These are phyloP conservation scores for Lasioglossum calceatum DNA, from an alignment of 2,888 invertebrate genomes.

Conservation along the genomic window DNA sequence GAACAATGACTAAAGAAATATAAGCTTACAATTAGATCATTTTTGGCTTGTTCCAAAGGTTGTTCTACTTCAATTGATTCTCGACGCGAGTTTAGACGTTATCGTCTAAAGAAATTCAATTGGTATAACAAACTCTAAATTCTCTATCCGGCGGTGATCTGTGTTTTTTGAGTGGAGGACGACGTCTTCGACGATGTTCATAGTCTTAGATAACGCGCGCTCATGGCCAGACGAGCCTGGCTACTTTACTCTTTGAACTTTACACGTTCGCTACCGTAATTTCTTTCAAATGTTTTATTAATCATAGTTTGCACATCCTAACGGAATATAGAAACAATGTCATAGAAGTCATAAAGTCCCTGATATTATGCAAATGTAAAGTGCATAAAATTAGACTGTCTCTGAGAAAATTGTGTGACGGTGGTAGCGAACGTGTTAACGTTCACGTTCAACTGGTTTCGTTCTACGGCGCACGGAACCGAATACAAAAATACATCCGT, in stretches of 20 bases:
- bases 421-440: background rate
- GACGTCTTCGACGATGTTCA: slow-evolving; percentile 20
- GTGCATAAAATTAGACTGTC: background rate
- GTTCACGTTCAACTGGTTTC: background rate
- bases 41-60: background rate
- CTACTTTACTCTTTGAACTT: background rate
- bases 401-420: background rate
- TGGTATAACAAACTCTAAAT: background rate
- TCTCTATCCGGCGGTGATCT: background rate
- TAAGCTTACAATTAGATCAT: background rate
- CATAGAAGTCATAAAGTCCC: no score
- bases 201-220: slow-evolving; percentile 19
- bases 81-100: background rate
- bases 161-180: background rate
- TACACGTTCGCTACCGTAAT: background rate
- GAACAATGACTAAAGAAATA: background rate
- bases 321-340: background rate
- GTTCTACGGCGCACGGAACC: background rate
- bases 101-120: background rate
- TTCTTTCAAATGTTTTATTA: background rate
- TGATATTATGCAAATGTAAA: background rate
- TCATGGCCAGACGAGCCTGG: background rate
- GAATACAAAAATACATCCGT: background rate
- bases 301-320: background rate
- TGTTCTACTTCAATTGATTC: background rate